A percentile compares a stretch with the other conserved stretches of the same genome.
phyloP scores from a whole-genome alignment of 2,888 invertebrate genomes.

The Toxonevra muliebris region DNA sequence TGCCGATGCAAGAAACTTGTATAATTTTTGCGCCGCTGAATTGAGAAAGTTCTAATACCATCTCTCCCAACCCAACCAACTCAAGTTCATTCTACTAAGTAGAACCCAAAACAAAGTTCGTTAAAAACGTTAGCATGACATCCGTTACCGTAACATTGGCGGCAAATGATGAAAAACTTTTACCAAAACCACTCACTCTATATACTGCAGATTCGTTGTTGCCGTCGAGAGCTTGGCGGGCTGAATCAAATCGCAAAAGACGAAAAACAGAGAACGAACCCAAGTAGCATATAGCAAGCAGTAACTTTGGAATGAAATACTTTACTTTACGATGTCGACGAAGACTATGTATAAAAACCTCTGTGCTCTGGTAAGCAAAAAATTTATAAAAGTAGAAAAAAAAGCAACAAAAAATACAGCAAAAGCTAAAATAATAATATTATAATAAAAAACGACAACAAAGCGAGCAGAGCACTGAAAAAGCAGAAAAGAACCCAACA shows the following conservation, averaged over 20 bases:
- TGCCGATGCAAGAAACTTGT: too few species aligned
- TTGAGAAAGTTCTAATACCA: too few species aligned
- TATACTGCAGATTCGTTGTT: neutral
- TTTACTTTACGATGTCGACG: slow-evolving; percentile 11
- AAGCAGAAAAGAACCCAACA: slow-evolving; percentile 10
- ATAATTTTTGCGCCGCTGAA: too few species aligned
- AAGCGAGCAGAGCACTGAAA: neutral
- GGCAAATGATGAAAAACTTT: slow-evolving; percentile 34
- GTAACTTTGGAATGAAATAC: slow-evolving; percentile 29
- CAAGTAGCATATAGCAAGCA: slow-evolving; percentile 3
- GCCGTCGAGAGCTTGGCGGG: slow-evolving; percentile 1
- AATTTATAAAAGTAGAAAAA: too few species aligned
- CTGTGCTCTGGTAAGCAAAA: slow-evolving; percentile 16
- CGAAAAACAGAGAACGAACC: slow-evolving; percentile 5
- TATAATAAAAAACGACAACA: slow-evolving; percentile 17
- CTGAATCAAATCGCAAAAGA: slow-evolving; percentile 31
- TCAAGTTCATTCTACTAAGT: too few species aligned
- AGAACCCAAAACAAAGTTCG: slow-evolving; percentile 6
- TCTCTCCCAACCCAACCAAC: too few species aligned
- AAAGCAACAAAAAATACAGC: slow-evolving; percentile 20
- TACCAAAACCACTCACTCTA: slow-evolving; percentile 15
- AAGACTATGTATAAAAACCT: slow-evolving; percentile 11
- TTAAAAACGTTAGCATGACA: slow-evolving; percentile 8
- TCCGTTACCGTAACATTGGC: slow-evolving; percentile 28
- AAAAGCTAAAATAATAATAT: slow-evolving; percentile 36